phyloP scores from a whole-genome alignment of 1,140 invertebrate genomes.

The Drosophila lowei region DNA sequence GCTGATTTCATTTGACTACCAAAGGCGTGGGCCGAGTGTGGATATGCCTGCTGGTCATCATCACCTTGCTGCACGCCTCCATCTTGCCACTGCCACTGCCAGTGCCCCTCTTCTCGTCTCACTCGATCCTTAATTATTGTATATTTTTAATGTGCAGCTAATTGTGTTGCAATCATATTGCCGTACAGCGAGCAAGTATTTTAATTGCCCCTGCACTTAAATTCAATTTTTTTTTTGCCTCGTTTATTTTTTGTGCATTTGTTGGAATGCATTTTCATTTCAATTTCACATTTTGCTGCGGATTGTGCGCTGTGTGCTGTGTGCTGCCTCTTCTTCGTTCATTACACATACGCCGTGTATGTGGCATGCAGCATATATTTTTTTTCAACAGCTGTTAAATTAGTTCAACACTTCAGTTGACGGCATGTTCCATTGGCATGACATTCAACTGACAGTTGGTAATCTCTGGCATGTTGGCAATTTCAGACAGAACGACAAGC shows the following conservation, averaged over 20 bases:
- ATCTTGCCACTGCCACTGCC: neutral
- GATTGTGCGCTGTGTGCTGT: conserved; percentile 41
- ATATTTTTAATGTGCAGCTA: conserved; percentile 82
- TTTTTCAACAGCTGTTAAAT: conserved; percentile 83
- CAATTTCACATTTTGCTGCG: conserved; percentile 48
- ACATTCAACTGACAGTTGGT: conserved; percentile 83
- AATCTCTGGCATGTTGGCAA: conserved; percentile 83
- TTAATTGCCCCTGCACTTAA: conserved; percentile 66
- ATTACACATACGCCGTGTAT: conserved; percentile 73
- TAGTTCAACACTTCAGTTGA: conserved; percentile 83
- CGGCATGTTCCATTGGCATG: conserved; percentile 83
- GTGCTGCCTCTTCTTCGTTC: conserved; percentile 43
- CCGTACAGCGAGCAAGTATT: conserved; percentile 68
- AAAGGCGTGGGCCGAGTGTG: conserved; percentile 56
- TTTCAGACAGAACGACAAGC: conserved; percentile 71
- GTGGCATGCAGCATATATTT: conserved; percentile 49
- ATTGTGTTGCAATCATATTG: conserved; percentile 79
- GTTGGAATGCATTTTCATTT: conserved; percentile 49
- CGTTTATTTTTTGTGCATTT: conserved; percentile 37
- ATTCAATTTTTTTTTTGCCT: conserved; percentile 55
- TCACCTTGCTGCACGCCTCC: conserved; percentile 37
- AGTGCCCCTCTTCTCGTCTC: conserved; percentile 1
- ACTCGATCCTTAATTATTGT: conserved; percentile 72
- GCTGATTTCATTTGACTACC: conserved; percentile 78
- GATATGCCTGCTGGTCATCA: conserved; percentile 68